These are phyloP conservation scores for Callosobruchus maculatus DNA, from an alignment of 2,888 invertebrate genomes.

Conservation along the genomic window DNA sequence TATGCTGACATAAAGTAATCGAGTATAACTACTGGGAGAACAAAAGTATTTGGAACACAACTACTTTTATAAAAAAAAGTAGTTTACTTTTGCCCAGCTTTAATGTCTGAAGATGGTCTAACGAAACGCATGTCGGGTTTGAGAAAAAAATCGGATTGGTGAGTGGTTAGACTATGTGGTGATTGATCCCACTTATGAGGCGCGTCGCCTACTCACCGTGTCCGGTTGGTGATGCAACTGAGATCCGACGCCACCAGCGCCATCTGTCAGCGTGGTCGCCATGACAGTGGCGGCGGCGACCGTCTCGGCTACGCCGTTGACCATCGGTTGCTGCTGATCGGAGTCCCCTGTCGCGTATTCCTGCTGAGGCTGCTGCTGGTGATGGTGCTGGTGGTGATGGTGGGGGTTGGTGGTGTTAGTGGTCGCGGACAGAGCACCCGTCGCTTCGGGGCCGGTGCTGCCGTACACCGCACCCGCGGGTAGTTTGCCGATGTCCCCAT, in stretches of 20 bases:
- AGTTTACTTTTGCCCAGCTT: no score
- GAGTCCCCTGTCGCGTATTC: no score
- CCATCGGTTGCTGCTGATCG: slow-evolving; percentile 15
- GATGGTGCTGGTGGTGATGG: slow-evolving; percentile 14
- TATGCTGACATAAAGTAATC: no score
- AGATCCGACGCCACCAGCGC: neutral
- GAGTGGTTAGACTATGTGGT: no score
- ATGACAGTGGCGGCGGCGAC: slow-evolving; percentile 7
- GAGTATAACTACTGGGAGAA: no score
- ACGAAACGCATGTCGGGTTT: no score
- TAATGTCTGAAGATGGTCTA: no score
- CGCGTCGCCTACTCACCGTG: neutral
- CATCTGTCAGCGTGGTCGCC: slow-evolving; percentile 8
- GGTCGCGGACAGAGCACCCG: slow-evolving; percentile 17
- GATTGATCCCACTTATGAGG: neutral
- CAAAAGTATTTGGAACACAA: no score
- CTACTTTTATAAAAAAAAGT: no score
- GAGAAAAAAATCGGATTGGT: no score
- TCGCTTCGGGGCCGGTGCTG: slow-evolving; percentile 39
- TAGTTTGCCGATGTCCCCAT: slow-evolving; percentile 77
- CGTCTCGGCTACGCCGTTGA: slow-evolving; percentile 46
- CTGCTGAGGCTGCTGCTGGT: slow-evolving; percentile 4
- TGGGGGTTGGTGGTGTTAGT: slow-evolving; percentile 17
- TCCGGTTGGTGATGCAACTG: neutral
- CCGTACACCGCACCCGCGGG: slow-evolving; percentile 65